Evolutionary conservation across 1,140 invertebrate species (phyloP).

Genomic region (Ceratosolen solmsi): DNA sequence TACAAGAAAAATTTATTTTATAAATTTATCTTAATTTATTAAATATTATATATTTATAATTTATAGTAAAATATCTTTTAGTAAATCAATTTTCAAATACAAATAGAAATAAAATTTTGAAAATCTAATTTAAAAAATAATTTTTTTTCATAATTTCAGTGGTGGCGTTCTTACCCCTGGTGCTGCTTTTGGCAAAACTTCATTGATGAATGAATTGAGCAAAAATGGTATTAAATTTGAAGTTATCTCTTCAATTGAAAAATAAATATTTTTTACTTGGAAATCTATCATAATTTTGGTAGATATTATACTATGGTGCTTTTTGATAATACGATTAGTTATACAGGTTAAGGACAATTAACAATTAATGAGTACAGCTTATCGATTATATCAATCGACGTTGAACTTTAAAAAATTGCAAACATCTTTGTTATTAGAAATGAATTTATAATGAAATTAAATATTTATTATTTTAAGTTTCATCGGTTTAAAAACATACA

Average conservation of each 20-base stretch:
- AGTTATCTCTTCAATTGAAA: conserved; percentile 67
- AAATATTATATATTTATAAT: too few relatives aligned
- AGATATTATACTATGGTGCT: background rate
- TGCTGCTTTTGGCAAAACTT: conserved; percentile 77
- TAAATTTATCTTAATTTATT: too few relatives aligned
- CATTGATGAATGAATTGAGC: conserved; percentile 76
- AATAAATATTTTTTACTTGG: conserved; percentile 53
- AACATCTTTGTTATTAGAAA: too few relatives aligned
- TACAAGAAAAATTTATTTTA: too few relatives aligned
- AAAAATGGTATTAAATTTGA: conserved; percentile 78
- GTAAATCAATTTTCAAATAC: too few relatives aligned
- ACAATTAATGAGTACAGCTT: background rate
- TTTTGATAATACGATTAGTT: conserved; percentile 3
- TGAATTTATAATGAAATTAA: too few relatives aligned
- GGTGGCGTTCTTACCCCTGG: conserved; percentile 74
- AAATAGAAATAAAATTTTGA: too few relatives aligned
- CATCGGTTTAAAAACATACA: too few relatives aligned
- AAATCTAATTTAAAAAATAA: conserved; percentile 42
- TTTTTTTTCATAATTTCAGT: conserved; percentile 59
- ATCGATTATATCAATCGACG: background rate
- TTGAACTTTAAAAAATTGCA: too few relatives aligned
- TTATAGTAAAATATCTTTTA: too few relatives aligned
- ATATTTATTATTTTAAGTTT: too few relatives aligned
- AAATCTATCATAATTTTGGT: background rate
- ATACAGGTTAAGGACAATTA: background rate